These are phyloP conservation scores for Nephrotoma flavescens DNA, from an alignment of 2,888 invertebrate species.

Conservation along the genomic window DNA sequence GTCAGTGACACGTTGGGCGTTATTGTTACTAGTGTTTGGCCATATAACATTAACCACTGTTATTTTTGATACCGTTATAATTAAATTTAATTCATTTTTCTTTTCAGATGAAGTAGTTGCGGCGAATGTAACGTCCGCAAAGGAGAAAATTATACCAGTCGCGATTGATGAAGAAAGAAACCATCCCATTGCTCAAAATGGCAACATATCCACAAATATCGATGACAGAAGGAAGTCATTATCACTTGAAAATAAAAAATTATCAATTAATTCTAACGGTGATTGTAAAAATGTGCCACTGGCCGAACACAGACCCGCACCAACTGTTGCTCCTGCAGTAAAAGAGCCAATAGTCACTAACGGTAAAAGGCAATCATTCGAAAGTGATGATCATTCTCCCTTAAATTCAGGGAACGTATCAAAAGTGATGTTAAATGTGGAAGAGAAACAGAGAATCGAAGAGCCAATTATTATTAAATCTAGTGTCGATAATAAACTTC, in stretches of 20 bases:
- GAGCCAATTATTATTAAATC: neutral
- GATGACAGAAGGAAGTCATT: neutral
- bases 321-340: neutral
- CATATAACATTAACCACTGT: too few species aligned
- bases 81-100: neutral
- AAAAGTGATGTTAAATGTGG: constrained; percentile 10
- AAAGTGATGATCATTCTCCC: neutral
- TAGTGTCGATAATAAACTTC: neutral
- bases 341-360: neutral
- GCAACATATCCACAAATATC: neutral
- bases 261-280: neutral
- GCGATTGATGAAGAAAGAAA: neutral
- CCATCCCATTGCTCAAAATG: neutral
- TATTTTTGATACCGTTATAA: too few species aligned
- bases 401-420: constrained; percentile 7
- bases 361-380: neutral
- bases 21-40: too few species aligned
- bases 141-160: neutral
- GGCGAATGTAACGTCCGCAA: neutral
- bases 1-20: too few species aligned
- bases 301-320: neutral
- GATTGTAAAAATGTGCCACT: neutral
- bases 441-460: neutral
- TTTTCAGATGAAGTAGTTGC: neutral
- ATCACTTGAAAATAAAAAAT: neutral